Evolutionary conservation across 2,113 vertebrate genomes (phyloP), one percentile per base, ranked within the genome.

Genomic region (Hemibagrus wyckioides): DNA sequence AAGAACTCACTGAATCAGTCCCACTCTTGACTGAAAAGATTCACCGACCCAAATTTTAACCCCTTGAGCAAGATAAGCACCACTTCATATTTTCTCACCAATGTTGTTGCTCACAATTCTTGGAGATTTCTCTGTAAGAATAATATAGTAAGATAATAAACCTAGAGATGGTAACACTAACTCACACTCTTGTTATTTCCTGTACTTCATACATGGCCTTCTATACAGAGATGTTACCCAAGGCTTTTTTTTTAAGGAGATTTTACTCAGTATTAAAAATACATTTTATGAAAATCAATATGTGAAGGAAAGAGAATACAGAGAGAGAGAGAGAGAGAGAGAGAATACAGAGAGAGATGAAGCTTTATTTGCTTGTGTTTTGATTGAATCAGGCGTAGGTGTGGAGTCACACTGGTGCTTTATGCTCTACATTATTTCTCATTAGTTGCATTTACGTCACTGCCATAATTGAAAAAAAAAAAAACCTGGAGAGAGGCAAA

Each of bases 361-460:
- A 44, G 76, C 25, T 80, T 56, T 82, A 61, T 56, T 65, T 86
- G 85, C 59, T 57, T 85, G 87, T 88, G 85, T 85, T 90, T 76
- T 87, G 79, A 82, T 82, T 75, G 69, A 79, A 41, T 82, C 65
- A 82, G 82, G 69, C 23, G 82, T 84, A 39, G 85, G 85, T 73
- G 83, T 76, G 54, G 73, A 61, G 82, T 84, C 61, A 59, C 59
- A 73, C 69, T 56, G 50, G 71, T 79, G 77, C 82, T 69, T 83
- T 25, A 76, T 84, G 69, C 80, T 85, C 69, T 80, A 63, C 19
- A 80, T 85, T 76, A 81, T 69, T 75, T 83, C 54, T 48, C 23
- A 61, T 83, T 89, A 87, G 87, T 89, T 85, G 85, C 85, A 19
- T 90, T 87, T 87, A 80, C 82, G 80, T 87, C 87, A 90, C 41